Evolutionary conservation across 2,888 invertebrate genomes (phyloP), one percentile per base, ranked within the genome.

Genomic region (Drosophila tripunctata): DNA sequence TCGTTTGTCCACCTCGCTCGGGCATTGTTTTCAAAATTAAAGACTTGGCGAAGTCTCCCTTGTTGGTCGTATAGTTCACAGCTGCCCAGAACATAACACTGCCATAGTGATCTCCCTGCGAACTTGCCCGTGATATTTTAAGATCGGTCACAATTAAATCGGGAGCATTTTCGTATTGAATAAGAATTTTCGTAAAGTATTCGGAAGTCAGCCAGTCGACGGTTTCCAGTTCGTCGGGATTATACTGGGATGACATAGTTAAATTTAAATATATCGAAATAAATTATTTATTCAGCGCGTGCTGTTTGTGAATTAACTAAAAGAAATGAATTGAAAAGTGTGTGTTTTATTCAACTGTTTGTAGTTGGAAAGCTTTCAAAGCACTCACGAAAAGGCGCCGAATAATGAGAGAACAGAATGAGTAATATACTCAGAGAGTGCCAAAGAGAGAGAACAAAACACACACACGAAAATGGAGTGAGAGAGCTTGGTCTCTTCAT

Each of bases 11-110:
- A 7, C 87, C 82, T 10, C n/a, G n/a, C n/a, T 81, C 76, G 0
- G 88, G 87, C 83, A 88, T 83, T 1, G 84, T 79, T 50, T 90
- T 90, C 1, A 89, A 56, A 15, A 90, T 80, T 17, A 82, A 40
- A 1, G 78, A 66, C 52, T 77, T 52, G 45, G 6, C n/a, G 24
- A 40, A 44, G 66, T 73, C 27, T 67, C 83, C 67, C 44, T 50
- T 30, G 55, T 54, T 1, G 24, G 74, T 55, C 36, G 44, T 8
- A 14, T 74, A 79, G 15, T 58, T 36, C 10, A 70, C 67, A 0
- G 5, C 8, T 3, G 63, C 71, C 2, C 86, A 72, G 31, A 84
- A 86, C 79, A 86, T 79, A 1, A 87, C 58, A 48, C 88, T 86
- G 4, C 75, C 87, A 58, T 72, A 87, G 44, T 86, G 82, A 47